phyloP scores from a whole-genome alignment of 92 coral and sea anemone species.

The Paramuricea clavata region DNA sequence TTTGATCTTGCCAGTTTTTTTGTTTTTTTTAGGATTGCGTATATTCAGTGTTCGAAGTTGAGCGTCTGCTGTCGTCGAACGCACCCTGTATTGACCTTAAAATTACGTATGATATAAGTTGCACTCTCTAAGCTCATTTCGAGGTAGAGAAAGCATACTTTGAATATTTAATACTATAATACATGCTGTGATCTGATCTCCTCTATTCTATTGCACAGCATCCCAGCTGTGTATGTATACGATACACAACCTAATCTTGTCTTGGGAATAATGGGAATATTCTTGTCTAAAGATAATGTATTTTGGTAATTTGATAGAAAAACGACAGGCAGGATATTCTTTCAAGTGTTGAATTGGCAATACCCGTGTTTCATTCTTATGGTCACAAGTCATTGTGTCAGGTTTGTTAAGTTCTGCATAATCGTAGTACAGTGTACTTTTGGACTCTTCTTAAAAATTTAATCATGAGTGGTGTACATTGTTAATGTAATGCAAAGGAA shows the following conservation, averaged over 20 bases:
- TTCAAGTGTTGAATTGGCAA: background rate
- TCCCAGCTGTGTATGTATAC: background rate
- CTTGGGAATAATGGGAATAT: no score
- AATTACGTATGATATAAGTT: conserved; percentile 59
- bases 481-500: background rate
- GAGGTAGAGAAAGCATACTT: no score
- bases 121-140: conserved; percentile 59
- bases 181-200: background rate
- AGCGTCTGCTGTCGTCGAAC: conserved; percentile 35
- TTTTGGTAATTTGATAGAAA: background rate
- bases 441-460: no score
- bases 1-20: background rate
- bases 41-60: conserved; percentile 66
- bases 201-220: background rate
- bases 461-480: background rate
- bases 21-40: conserved; percentile 63
- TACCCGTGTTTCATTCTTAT: conserved; percentile 32
- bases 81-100: conserved; percentile 3
- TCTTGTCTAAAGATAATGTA: background rate
- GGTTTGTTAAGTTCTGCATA: background rate
- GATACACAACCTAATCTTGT: background rate
- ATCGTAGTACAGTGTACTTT: background rate
- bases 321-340: conserved; percentile 25
- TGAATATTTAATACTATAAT: no score
- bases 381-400: conserved; percentile 35